Evolutionary conservation across 1,140 invertebrate genomes (phyloP), one percentile per base, ranked within the genome.

Genomic region (Tribolium castaneum): DNA sequence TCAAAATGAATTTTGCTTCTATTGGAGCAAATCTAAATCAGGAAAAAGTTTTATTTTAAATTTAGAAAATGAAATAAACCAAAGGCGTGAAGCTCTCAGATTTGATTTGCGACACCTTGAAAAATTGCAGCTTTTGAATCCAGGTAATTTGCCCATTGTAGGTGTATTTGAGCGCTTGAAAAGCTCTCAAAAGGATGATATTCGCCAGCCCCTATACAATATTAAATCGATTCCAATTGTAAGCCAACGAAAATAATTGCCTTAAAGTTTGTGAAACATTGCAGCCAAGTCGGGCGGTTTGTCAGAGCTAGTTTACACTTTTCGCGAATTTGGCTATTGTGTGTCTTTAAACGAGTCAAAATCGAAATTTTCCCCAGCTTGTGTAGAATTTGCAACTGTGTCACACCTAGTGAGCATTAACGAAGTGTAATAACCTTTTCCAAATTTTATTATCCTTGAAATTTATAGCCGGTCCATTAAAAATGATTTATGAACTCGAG

Each of bases 171-270:
- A 25, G 16, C 54, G 14, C 19, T 59, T 59, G 19, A 59, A 30
- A 59, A 59, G 54, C 54, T 25, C 54, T 59, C 19, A 59, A 59
- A 59, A 59, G 54, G 52, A 56, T 56, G 52, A 56, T 56, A 19
- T 22, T 56, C 16, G 52, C 13, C 12, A 39, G 3, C 34, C 34
- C 34, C 34, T 39, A 39, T 39, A 39, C 6, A 7, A 45, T 45
- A 45, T 45, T 9, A 9, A 22, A 59, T 66, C 59, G 30, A 66
- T 35, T 59, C 19, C 6, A 22, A 16, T 22, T 39, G 9, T 39
- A 39, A 39, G 9, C 14, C 3, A 6, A 6, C 12, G 25, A 66
- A 66, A 66, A 66, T 66, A 66, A 66, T 66, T 66, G 59, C 59
- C 39, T 66, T 66, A 10, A 13, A 66, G 59, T 34, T 22, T 66